phyloP scores from a whole-genome alignment of 1,140 invertebrate genomes.

The Drosophila setifemur region DNA sequence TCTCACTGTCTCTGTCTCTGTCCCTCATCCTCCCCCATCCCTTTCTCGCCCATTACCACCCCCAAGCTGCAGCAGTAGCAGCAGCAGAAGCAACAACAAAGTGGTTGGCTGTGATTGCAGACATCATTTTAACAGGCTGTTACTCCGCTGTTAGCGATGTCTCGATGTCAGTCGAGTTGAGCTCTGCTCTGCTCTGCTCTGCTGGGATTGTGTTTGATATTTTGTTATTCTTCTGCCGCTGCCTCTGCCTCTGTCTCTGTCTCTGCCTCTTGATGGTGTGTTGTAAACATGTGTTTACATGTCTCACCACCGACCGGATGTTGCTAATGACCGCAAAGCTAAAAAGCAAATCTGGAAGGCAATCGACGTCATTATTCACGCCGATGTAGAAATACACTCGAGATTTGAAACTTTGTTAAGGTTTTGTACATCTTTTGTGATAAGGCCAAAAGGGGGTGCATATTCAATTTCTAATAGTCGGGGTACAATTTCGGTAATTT shows the following conservation, averaged over 20 bases:
- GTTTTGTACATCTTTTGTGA: too few species aligned
- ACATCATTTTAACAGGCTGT: conserved; percentile 15
- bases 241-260: too few species aligned
- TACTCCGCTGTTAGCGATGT: conserved; percentile 24
- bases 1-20: not conserved
- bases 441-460: too few species aligned
- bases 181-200: conserved; percentile 3
- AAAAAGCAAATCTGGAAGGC: conserved; percentile 44
- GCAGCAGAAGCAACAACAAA: conserved; percentile 10
- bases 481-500: too few species aligned
- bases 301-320: conserved; percentile 65
- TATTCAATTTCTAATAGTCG: too few species aligned
- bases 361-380: conserved; percentile 4
- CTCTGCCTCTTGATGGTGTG: conserved; percentile 31
- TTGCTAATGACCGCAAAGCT: conserved; percentile 67
- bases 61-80: not conserved
- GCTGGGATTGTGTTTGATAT: conserved; percentile 12
- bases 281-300: conserved; percentile 77
- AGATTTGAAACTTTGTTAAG: too few species aligned
- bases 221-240: conserved; percentile 39
- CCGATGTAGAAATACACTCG: not conserved
- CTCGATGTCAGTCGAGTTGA: conserved; percentile 28
- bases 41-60: not conserved
- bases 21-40: not conserved
- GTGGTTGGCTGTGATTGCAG: conserved; percentile 28